Evolutionary conservation across 2,797 vertebrate species (phyloP).

Genomic region (Lacerta agilis): DNA sequence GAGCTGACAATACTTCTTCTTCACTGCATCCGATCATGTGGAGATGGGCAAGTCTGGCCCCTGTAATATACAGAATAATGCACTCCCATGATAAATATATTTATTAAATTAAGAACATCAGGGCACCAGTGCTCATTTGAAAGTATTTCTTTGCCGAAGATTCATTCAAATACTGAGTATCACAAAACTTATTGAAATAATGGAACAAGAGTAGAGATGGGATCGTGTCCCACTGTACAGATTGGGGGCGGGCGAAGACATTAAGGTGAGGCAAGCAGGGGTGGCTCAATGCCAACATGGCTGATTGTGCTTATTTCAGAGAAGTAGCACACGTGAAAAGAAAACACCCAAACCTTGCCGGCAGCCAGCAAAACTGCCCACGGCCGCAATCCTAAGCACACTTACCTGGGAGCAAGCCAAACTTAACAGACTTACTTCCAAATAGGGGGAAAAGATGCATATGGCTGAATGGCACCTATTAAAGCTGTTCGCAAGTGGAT

Average conservation of each 20-base stretch:
- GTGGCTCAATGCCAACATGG: not conserved
- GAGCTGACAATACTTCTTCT: not conserved
- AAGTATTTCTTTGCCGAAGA: slow-evolving; percentile 6
- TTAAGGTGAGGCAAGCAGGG: not conserved
- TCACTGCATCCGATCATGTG: not conserved
- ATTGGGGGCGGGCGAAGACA: not conserved
- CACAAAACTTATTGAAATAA: not conserved
- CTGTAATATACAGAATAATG: slow-evolving; percentile 3
- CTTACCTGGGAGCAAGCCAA: not conserved
- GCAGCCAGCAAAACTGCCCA: not conserved
- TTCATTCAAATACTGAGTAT: not conserved
- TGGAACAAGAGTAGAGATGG: not conserved
- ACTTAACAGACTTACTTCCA: not conserved
- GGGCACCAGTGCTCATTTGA: slow-evolving; percentile 14
- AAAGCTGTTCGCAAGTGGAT: not conserved
- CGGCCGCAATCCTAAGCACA: not conserved
- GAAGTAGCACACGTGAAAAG: not conserved
- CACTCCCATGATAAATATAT: not conserved
- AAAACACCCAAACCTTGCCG: not conserved
- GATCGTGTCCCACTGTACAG: not conserved
- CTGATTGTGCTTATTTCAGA: not conserved
- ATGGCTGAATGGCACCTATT: not conserved
- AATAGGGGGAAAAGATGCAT: not conserved
- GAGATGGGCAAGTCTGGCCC: not conserved
- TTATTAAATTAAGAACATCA: not conserved